These are phyloP conservation scores for Petaurus breviceps DNA, from an alignment of 2,113 vertebrate species.

Conservation along the genomic window DNA sequence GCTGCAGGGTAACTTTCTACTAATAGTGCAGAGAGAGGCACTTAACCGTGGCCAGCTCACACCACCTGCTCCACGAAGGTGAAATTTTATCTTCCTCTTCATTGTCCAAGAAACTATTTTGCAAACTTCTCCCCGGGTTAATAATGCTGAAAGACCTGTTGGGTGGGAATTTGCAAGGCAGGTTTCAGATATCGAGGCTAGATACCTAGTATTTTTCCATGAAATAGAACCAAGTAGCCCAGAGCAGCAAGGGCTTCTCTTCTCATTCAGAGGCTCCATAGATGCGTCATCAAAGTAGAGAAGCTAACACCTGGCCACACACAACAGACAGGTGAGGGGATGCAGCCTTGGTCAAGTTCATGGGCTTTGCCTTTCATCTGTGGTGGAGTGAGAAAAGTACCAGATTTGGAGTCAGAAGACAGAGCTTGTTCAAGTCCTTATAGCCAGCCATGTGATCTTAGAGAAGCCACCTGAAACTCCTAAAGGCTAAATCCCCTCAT, in stretches of 20 bases:
- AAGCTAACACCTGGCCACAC: background rate
- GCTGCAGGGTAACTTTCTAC: background rate
- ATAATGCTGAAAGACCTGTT: background rate
- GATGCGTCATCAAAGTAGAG: background rate
- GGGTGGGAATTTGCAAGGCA: background rate
- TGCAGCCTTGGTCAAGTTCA: background rate
- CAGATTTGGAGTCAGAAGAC: background rate
- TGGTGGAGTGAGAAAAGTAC: background rate
- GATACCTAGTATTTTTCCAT: background rate
- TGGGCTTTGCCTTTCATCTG: background rate
- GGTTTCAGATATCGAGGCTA: conserved; percentile 6
- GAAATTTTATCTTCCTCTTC: conserved; percentile 24
- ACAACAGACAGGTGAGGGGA: background rate
- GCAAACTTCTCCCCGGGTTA: background rate
- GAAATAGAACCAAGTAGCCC: background rate
- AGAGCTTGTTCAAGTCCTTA: background rate
- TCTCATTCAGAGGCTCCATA: background rate
- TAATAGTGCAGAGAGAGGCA: background rate
- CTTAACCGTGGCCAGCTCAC: background rate
- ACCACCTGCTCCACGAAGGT: background rate
- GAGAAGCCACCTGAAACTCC: background rate
- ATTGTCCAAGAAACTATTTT: background rate
- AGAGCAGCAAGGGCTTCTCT: background rate
- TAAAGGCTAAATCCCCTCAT: background rate
- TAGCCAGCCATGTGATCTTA: background rate